phyloP scores from a whole-genome alignment of 2,113 vertebrate species.

The Corythaeola cristata region DNA sequence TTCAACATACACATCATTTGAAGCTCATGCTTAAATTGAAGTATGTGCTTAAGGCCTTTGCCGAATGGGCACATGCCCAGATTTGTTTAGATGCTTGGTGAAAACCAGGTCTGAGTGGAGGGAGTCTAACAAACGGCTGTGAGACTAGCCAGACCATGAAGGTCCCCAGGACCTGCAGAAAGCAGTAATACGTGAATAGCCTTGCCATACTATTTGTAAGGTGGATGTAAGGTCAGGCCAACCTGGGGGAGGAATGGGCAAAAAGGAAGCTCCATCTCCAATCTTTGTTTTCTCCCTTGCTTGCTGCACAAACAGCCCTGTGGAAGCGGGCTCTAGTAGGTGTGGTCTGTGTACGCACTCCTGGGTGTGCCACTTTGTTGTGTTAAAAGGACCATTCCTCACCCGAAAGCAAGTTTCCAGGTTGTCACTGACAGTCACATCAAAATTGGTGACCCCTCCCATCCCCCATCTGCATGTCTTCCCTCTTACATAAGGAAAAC shows the following conservation, averaged over 20 bases:
- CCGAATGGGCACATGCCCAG: not conserved
- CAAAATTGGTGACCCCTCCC: slow-evolving; percentile 43
- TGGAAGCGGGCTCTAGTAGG: slow-evolving; percentile 42
- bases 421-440: slow-evolving; percentile 38
- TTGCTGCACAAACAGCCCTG: slow-evolving; percentile 28
- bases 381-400: slow-evolving; percentile 64
- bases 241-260: not conserved
- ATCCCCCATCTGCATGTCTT: slow-evolving; percentile 32
- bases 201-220: not conserved
- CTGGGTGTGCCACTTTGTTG: slow-evolving; percentile 44
- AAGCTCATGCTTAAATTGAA: not conserved
- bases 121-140: not conserved
- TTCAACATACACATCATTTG: not conserved
- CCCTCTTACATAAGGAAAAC: not conserved
- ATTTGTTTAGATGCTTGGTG: not conserved
- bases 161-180: not conserved
- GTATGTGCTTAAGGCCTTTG: not conserved
- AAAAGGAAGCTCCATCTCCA: not conserved
- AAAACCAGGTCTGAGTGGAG: not conserved
- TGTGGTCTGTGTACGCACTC: slow-evolving; percentile 37
- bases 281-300: slow-evolving; percentile 16
- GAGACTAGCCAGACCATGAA: not conserved
- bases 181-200: not conserved
- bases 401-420: slow-evolving; percentile 55
- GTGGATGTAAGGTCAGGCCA: not conserved